A percentile compares a stretch with the other conserved stretches of the same genome.
phyloP scores from a whole-genome alignment of 2,888 invertebrate species.

The Spisula solida region DNA sequence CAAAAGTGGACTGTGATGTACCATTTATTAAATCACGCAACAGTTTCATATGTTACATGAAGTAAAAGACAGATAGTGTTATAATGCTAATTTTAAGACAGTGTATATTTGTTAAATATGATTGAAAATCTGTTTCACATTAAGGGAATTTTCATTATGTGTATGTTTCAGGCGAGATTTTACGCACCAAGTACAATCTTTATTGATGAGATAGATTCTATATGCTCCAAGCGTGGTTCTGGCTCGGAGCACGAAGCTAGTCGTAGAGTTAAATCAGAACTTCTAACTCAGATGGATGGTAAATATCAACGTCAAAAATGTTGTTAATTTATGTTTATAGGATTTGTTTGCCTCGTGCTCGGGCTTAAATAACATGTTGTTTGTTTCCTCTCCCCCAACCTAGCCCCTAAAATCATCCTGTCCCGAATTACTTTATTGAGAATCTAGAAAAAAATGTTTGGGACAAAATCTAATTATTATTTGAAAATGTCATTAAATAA shows the following conservation, averaged over 20 bases:
- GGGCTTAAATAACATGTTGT: background rate
- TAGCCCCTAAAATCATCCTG: background rate
- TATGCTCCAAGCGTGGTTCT: constrained; percentile 97
- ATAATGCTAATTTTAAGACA: too few species aligned
- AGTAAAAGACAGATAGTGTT: too few species aligned
- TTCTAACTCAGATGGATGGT: constrained; percentile 99
- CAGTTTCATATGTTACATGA: too few species aligned
- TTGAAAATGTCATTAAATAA: too few species aligned
- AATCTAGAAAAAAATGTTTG: too few species aligned
- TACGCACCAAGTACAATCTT: constrained; percentile 99
- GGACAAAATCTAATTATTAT: too few species aligned
- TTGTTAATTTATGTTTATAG: background rate
- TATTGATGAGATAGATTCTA: constrained; percentile 99
- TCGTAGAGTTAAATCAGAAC: constrained; percentile 97
- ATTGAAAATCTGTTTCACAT: too few species aligned
- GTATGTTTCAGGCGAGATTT: constrained; percentile 94
- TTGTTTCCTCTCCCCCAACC: background rate
- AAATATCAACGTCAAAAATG: constrained; percentile 31
- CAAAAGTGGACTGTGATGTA: too few species aligned
- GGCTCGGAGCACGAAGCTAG: constrained; percentile 99
- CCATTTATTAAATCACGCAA: too few species aligned
- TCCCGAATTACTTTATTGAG: background rate
- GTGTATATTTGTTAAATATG: too few species aligned
- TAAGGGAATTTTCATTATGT: too few species aligned
- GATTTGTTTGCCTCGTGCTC: constrained; percentile 17